Conservation (phyloP, 2,888 invertebrate genomes). For the Spodoptera picta region DNA sequence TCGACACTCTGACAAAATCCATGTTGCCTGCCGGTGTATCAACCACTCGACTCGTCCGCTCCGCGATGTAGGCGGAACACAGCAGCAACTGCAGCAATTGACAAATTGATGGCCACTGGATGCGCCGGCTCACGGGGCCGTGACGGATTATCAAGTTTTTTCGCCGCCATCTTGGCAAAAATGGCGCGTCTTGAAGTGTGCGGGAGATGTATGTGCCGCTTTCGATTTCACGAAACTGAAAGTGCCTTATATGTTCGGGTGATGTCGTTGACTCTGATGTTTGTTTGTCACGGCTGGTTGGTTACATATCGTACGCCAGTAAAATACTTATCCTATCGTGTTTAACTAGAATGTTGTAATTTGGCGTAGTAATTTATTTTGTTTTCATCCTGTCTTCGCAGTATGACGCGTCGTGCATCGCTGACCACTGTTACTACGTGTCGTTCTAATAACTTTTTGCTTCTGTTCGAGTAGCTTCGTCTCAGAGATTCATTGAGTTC, state of each 20-base stretch:
- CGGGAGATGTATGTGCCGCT: constrained; percentile 80
- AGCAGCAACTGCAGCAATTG: constrained; percentile 64
- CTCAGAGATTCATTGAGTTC: constrained; percentile 51
- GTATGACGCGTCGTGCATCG: constrained; percentile 69
- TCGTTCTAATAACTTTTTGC: constrained; percentile 65
- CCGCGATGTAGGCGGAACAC: constrained; percentile 55
- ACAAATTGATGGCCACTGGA: constrained; percentile 76
- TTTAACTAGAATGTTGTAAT: constrained; percentile 77
- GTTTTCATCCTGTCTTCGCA: constrained; percentile 74
- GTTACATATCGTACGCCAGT: constrained; percentile 68
- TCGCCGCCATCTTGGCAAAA: constrained; percentile 80
- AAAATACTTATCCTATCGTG: constrained; percentile 78
- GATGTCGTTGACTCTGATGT: constrained; percentile 86
- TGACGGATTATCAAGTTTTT: constrained; percentile 82
- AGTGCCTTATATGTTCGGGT: constrained; percentile 85
- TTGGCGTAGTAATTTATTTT: constrained; percentile 79
- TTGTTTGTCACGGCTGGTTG: constrained; percentile 86
- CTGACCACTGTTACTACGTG: constrained; percentile 67
- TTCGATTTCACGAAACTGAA: constrained; percentile 88
- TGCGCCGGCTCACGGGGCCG: constrained; percentile 70
- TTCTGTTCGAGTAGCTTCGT: constrained; percentile 38
- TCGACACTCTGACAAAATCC: constrained; percentile 24
- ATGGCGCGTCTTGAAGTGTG: constrained; percentile 73
- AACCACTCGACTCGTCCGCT: constrained; percentile 49
- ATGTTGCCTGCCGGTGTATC: constrained; percentile 21